Percentiles rank a stretch among this genome's conserved stretches.
phyloP scores from a whole-genome alignment of 2,113 vertebrate genomes.

The Xiphophorus maculatus region DNA sequence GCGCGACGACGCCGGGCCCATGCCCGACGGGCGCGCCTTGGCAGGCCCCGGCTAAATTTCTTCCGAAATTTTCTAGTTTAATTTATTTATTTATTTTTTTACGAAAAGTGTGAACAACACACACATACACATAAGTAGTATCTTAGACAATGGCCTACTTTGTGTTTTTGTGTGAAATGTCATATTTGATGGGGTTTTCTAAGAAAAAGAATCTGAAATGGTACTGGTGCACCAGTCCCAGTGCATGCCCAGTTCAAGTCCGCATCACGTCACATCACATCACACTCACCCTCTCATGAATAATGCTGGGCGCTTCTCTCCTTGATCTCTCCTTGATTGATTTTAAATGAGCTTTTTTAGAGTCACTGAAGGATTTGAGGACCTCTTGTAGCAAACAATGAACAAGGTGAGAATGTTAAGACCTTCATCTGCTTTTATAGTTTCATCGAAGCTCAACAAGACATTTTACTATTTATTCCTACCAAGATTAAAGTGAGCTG shows the following conservation, averaged over 20 bases:
- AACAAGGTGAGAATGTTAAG: not conserved
- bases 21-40: too few relatives aligned
- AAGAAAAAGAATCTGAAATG: not conserved
- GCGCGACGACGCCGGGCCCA: too few relatives aligned
- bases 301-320: constrained; percentile 4
- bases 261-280: constrained; percentile 12
- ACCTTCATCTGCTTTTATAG: not conserved
- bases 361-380: not conserved
- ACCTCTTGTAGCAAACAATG: not conserved
- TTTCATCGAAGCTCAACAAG: not conserved
- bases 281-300: constrained; percentile 7
- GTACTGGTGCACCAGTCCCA: not conserved
- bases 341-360: constrained; percentile 3
- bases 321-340: constrained; percentile 14
- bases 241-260: not conserved
- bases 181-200: not conserved
- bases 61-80: too few relatives aligned
- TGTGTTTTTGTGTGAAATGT: not conserved
- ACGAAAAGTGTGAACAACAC: too few relatives aligned
- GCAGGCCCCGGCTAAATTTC: too few relatives aligned
- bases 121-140: not conserved
- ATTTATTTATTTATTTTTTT: too few relatives aligned
- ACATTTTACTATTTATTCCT: not conserved
- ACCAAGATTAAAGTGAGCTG: not conserved
- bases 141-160: not conserved